Percentiles rank a stretch among this genome's conserved stretches.
These are phyloP conservation scores for Ganaspis sp. DNA, from an alignment of 1,140 invertebrate species.

Conservation along the genomic window DNA sequence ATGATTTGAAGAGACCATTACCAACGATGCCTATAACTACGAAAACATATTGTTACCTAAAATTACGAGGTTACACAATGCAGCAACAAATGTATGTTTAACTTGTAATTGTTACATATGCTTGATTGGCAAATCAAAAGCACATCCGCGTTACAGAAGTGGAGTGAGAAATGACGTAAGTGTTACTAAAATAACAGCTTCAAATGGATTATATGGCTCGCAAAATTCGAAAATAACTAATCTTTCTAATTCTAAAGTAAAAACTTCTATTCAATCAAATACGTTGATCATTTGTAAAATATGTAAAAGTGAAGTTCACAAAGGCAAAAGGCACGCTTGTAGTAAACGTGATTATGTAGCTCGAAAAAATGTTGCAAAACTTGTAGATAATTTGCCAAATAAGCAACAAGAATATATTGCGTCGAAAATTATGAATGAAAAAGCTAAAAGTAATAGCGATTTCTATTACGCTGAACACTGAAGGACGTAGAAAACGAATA, in stretches of 20 bases:
- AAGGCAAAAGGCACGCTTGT: not conserved
- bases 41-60: slow-evolving; percentile 13
- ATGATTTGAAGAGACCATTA: slow-evolving; percentile 17
- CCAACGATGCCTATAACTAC: slow-evolving; percentile 2
- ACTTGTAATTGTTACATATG: slow-evolving; percentile 17
- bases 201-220: not conserved
- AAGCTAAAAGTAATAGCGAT: not conserved
- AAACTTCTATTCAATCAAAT: not conserved
- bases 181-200: too few species aligned
- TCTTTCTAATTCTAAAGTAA: not conserved
- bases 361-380: not conserved
- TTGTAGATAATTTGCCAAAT: not conserved
- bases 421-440: not conserved
- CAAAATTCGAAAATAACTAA: not conserved
- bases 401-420: slow-evolving; percentile 10
- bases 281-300: not conserved
- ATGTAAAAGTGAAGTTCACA: not conserved
- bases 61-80: not conserved
- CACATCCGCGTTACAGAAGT: not conserved
- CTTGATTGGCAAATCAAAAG: slow-evolving; percentile 24
- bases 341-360: not conserved
- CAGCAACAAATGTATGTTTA: not conserved
- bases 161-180: not conserved
- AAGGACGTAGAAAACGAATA: too few species aligned
- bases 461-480: too few species aligned